These are phyloP conservation scores for Brienomyrus longianalis DNA, from an alignment of 2,113 vertebrate species.

Conservation along the genomic window DNA sequence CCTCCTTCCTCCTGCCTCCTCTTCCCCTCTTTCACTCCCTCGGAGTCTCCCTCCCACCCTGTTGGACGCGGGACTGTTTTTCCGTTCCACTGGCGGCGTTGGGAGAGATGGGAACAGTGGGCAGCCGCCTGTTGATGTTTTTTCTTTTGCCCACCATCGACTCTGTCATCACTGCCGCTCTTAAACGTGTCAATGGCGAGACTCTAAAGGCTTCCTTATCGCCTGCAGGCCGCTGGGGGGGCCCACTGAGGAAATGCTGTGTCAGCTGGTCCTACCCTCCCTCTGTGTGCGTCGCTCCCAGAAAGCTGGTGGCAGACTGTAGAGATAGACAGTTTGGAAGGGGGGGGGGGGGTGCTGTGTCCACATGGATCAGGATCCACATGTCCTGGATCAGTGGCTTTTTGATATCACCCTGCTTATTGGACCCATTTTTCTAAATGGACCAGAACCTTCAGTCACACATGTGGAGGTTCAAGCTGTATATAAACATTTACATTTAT, in stretches of 20 bases:
- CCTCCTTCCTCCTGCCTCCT: conserved; percentile 10
- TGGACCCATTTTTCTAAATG: not conserved
- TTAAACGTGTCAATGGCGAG: conserved; percentile 20
- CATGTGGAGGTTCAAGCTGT: not conserved
- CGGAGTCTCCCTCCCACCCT: conserved; percentile 29
- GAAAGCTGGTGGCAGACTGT: not conserved
- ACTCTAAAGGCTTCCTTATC: conserved; percentile 40
- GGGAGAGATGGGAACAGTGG: conserved; percentile 47
- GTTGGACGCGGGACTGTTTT: conserved; percentile 55
- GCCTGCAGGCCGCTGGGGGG: conserved; percentile 14
- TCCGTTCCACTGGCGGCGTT: conserved; percentile 52
- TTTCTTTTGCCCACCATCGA: conserved; percentile 53
- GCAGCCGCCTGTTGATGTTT: conserved; percentile 56
- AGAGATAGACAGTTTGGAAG: not conserved
- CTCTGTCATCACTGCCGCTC: conserved; percentile 35
- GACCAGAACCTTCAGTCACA: not conserved
- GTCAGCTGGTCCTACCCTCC: not conserved
- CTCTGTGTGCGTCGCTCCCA: not conserved
- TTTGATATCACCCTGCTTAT: not conserved
- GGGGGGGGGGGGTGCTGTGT: not conserved
- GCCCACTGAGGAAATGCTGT: not conserved
- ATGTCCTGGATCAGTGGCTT: not conserved
- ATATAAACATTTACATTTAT: conserved; percentile 1
- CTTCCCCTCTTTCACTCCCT: conserved; percentile 7
- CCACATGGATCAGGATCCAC: not conserved